phyloP scores from a whole-genome alignment of 2,113 vertebrate genomes.

The Oreamnos americanus region DNA sequence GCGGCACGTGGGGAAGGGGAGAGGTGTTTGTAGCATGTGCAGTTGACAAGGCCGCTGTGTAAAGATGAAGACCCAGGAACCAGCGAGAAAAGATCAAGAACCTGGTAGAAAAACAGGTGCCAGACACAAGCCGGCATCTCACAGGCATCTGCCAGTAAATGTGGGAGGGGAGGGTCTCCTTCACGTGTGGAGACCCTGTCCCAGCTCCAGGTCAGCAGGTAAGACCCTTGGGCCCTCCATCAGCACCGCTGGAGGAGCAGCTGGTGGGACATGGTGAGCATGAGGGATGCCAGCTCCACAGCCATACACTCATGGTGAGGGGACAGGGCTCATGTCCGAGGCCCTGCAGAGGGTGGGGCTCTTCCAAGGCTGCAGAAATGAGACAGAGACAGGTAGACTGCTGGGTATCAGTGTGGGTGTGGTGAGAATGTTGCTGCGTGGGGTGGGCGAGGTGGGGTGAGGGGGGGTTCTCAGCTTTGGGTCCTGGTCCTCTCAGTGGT shows the following conservation, averaged over 20 bases:
- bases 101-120: neutral
- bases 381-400: neutral
- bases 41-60: neutral
- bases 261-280: neutral
- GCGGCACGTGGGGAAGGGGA: neutral
- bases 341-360: neutral
- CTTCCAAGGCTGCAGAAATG: neutral
- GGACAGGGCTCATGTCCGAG: accelerated
- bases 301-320: neutral
- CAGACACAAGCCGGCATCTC: accelerated
- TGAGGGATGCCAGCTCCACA: neutral
- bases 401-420: neutral
- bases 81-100: neutral
- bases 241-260: neutral
- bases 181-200: neutral
- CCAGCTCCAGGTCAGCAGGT: neutral
- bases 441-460: neutral
- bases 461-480: neutral
- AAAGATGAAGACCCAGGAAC: neutral
- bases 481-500: neutral
- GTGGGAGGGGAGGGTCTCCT: neutral
- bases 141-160: too few species aligned
- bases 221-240: neutral
- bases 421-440: neutral
- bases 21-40: neutral